A percentile compares a stretch with the other conserved stretches of the same genome.
Conservation (phyloP, 2,797 vertebrate species). For the Bryconaethiops microstoma region DNA sequence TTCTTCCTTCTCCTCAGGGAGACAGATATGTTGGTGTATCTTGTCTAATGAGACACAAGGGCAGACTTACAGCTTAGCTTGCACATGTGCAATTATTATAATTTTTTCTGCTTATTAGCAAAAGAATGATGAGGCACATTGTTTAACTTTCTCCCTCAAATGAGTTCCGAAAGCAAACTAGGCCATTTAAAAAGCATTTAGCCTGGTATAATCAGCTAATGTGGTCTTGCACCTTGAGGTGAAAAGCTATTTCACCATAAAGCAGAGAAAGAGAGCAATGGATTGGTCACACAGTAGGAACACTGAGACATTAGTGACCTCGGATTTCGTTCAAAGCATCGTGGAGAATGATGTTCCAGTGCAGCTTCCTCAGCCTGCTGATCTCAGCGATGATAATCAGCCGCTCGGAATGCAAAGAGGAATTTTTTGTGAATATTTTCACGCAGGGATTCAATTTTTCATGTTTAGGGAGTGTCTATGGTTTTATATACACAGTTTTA, state of each 20-base stretch:
- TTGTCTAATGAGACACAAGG: not conserved
- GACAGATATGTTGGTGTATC: not conserved
- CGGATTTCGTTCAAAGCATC: conserved; percentile 20
- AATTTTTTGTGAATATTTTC: not conserved
- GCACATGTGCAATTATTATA: not conserved
- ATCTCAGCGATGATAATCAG: not conserved
- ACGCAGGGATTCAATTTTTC: not conserved
- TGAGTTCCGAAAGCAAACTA: conserved; percentile 15
- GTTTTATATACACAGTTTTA: not conserved
- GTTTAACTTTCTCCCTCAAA: conserved; percentile 27
- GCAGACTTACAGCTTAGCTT: not conserved
- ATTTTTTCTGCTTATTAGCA: conserved; percentile 7
- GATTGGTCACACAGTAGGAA: conserved; percentile 52
- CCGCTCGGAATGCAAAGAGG: conserved; percentile 10
- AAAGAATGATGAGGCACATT: conserved; percentile 7
- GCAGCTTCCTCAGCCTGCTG: conserved; percentile 5
- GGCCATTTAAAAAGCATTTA: conserved; percentile 22
- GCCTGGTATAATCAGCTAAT: conserved; percentile 34
- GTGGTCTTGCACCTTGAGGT: conserved; percentile 49
- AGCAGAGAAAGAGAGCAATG: conserved; percentile 23
- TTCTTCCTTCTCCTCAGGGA: not conserved
- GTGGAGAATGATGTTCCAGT: conserved; percentile 4
- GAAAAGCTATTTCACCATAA: conserved; percentile 48
- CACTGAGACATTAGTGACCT: conserved; percentile 52
- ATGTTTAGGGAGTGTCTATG: not conserved